Evolutionary conservation across 2,113 vertebrate genomes (phyloP).

Genomic region (Colistium nudipinnis): DNA sequence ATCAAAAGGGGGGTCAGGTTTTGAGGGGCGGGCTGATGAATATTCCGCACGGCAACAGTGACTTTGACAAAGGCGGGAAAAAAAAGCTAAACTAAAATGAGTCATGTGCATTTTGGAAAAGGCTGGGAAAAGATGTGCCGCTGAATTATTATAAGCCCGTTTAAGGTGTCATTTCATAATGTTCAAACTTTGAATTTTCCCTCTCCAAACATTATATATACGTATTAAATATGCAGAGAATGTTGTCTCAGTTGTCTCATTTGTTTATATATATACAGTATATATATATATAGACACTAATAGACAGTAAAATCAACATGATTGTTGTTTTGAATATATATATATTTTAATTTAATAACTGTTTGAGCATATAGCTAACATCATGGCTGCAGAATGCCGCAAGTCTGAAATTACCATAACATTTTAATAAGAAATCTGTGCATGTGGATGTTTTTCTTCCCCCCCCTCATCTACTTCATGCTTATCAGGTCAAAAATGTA

Average conservation of each 20-base stretch:
- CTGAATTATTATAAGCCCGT: slow-evolving; percentile 33
- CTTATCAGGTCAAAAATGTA: neutral
- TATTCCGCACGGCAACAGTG: slow-evolving; percentile 59
- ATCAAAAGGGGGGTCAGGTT: slow-evolving; percentile 52
- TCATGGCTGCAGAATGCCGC: neutral
- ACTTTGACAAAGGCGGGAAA: slow-evolving; percentile 43
- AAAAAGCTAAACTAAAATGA: slow-evolving; percentile 24
- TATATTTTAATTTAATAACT: neutral
- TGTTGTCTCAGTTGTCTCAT: too few relatives aligned
- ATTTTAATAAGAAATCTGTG: neutral
- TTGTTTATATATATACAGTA: too few relatives aligned
- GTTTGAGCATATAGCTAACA: neutral
- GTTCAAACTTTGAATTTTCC: neutral
- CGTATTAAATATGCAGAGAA: too few relatives aligned
- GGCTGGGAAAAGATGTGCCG: slow-evolving; percentile 5
- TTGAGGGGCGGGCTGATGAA: slow-evolving; percentile 53
- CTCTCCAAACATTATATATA: neutral
- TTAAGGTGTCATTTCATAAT: slow-evolving; percentile 18
- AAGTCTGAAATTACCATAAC: neutral
- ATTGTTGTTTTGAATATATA: neutral
- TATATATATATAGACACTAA: too few relatives aligned
- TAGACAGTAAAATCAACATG: too few relatives aligned
- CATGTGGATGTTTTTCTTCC: neutral
- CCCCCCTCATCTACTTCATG: neutral
- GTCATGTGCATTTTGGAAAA: slow-evolving; percentile 37